These are phyloP conservation scores for Cottus gobio DNA, from an alignment of 2,113 vertebrate species.

Conservation along the genomic window DNA sequence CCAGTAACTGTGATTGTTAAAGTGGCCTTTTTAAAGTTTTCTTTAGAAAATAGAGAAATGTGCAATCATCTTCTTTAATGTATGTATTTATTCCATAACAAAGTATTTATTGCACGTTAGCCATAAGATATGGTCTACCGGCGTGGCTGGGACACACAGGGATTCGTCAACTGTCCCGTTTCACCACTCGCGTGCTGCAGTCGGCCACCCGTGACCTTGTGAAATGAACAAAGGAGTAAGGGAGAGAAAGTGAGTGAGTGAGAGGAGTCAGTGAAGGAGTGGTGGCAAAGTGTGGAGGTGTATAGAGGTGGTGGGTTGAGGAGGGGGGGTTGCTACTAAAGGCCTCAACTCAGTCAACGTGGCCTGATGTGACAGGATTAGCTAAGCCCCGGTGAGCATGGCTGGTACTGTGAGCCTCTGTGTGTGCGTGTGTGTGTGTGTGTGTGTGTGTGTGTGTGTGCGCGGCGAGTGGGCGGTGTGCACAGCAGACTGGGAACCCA, in stretches of 20 bases:
- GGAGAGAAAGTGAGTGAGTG: conserved; percentile 46
- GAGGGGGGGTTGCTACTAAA: conserved; percentile 52
- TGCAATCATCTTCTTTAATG: not conserved
- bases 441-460: conserved; percentile 41
- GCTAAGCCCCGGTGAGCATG: conserved; percentile 84
- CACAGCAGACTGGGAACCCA: conserved; percentile 70
- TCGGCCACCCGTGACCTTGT: conserved; percentile 71
- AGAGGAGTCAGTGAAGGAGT: conserved; percentile 58
- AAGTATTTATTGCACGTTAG: conserved; percentile 14
- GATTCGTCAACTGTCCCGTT: conserved; percentile 58
- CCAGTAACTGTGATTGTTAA: not conserved
- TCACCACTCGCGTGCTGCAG: conserved; percentile 45
- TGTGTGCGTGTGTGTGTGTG: conserved; percentile 44
- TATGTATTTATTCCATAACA: conserved; percentile 4
- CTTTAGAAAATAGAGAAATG: not conserved
- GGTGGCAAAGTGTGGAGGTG: conserved; percentile 64
- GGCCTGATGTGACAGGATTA: conserved; percentile 86
- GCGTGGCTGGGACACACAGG: conserved; percentile 33
- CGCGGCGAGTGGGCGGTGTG: conserved; percentile 45
- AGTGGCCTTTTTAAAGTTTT: not conserved
- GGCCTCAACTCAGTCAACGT: conserved; percentile 77
- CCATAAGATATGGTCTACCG: conserved; percentile 28
- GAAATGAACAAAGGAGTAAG: conserved; percentile 67
- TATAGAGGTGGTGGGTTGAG: conserved; percentile 30
- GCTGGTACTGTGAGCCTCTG: conserved; percentile 71